Percentiles rank a stretch among this genome's conserved stretches.
phyloP scores from a whole-genome alignment of 1,140 invertebrate species.

The Aleiodes sp. region DNA sequence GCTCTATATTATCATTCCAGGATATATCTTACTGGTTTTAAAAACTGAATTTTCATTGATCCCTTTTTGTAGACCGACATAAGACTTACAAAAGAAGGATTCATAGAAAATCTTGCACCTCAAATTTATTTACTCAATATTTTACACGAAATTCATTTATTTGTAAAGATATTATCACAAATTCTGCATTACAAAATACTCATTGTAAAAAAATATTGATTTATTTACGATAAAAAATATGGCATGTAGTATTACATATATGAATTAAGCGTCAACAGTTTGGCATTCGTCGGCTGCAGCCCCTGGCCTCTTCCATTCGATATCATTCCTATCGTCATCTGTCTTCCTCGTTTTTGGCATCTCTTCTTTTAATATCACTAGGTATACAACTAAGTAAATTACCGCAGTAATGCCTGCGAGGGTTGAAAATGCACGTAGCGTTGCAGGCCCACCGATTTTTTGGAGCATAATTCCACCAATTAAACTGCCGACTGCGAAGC shows the following conservation, averaged over 20 bases:
- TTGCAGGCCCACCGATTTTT: conserved; percentile 65
- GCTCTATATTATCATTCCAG: too few relatives aligned
- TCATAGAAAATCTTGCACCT: too few relatives aligned
- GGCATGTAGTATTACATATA: neutral
- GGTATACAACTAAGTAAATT: conserved; percentile 64
- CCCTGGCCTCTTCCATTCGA: neutral
- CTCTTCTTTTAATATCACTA: conserved; percentile 55
- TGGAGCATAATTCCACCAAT: conserved; percentile 71
- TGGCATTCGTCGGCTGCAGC: neutral
- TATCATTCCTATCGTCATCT: neutral
- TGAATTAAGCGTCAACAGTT: neutral
- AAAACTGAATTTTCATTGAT: too few relatives aligned
- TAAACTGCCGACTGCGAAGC: conserved; percentile 72
- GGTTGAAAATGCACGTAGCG: conserved; percentile 68
- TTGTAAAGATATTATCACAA: too few relatives aligned
- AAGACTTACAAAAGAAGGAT: too few relatives aligned
- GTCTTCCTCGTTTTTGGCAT: conserved; percentile 46
- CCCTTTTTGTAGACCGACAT: too few relatives aligned
- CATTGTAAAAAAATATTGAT: too few relatives aligned
- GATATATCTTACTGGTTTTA: too few relatives aligned
- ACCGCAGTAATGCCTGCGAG: conserved; percentile 66
- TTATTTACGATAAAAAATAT: too few relatives aligned
- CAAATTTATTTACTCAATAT: too few relatives aligned
- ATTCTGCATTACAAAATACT: too few relatives aligned
- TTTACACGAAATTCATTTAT: too few relatives aligned